phyloP scores from a whole-genome alignment of 2,888 invertebrate genomes.

The Drymonia ruficornis region DNA sequence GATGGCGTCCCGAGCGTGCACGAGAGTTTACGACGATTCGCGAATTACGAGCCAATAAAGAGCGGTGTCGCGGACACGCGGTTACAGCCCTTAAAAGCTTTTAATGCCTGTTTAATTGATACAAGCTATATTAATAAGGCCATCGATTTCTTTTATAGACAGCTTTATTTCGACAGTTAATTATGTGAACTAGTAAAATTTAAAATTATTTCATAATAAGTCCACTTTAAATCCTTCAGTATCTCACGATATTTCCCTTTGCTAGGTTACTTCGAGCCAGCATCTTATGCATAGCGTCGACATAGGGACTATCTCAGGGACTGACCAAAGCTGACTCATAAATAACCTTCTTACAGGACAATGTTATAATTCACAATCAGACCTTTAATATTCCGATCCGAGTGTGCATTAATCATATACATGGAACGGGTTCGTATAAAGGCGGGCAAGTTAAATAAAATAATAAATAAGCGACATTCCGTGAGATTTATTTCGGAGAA shows the following conservation, averaged over 20 bases:
- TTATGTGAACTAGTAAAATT: conserved; percentile 27
- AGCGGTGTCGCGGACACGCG: conserved; percentile 59
- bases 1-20: conserved; percentile 59
- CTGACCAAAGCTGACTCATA: conserved; percentile 61
- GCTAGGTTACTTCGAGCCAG: conserved; percentile 15
- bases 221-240: background rate
- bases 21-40: conserved; percentile 64
- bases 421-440: conserved; percentile 78
- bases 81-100: conserved; percentile 57
- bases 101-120: conserved; percentile 67
- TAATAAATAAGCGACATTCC: conserved; percentile 81
- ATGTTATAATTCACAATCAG: conserved; percentile 76
- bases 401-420: conserved; percentile 77
- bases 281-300: background rate
- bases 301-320: conserved; percentile 31
- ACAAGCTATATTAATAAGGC: conserved; percentile 46
- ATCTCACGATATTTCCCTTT: conserved; percentile 16
- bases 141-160: conserved; percentile 38
- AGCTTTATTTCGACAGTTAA: conserved; percentile 35
- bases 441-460: conserved; percentile 79
- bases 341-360: conserved; percentile 77
- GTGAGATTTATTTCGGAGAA: conserved; percentile 82
- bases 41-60: conserved; percentile 71
- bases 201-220: background rate
- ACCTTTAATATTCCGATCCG: conserved; percentile 71